Conservation (phyloP, 2,797 vertebrate species). For the Xerus rutilus region DNA sequence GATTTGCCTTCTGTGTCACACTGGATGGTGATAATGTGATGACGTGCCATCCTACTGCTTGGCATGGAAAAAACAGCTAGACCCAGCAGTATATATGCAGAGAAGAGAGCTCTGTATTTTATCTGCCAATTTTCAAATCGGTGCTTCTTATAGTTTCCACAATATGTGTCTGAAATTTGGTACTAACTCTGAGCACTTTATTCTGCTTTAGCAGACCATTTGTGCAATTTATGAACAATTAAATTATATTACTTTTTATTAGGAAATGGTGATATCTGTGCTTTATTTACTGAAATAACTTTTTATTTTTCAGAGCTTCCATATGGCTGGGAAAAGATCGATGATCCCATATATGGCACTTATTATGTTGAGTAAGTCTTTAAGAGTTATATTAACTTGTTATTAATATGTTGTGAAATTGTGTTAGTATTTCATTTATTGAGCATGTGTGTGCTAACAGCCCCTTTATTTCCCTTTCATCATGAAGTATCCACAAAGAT, state of each 20-base stretch:
- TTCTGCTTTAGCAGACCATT: slow-evolving; percentile 67
- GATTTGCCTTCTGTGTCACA: slow-evolving; percentile 46
- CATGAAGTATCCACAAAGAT: slow-evolving; percentile 68
- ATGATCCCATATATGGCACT: slow-evolving; percentile 99
- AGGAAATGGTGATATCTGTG: slow-evolving; percentile 80
- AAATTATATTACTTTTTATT: slow-evolving; percentile 76
- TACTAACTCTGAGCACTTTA: slow-evolving; percentile 73
- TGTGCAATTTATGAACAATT: slow-evolving; percentile 65
- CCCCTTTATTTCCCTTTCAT: slow-evolving; percentile 64
- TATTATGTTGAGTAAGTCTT: slow-evolving; percentile 99
- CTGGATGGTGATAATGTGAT: background rate
- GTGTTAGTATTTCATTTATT: slow-evolving; percentile 69
- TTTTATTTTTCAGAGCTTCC: slow-evolving; percentile 98
- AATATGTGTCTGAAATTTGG: slow-evolving; percentile 66
- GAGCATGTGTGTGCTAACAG: slow-evolving; percentile 51
- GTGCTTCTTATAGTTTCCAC: slow-evolving; percentile 56
- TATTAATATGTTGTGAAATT: slow-evolving; percentile 80
- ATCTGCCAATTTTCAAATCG: slow-evolving; percentile 74
- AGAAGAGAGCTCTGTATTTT: slow-evolving; percentile 63
- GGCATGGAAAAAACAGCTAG: slow-evolving; percentile 13
- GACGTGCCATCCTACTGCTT: background rate
- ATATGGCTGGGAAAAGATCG: slow-evolving; percentile 99
- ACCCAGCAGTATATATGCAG: slow-evolving; percentile 62
- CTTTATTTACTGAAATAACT: slow-evolving; percentile 87
- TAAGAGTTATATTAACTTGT: slow-evolving; percentile 88